Base-by-base conservation (phyloP, 2,888 invertebrate genomes). In the Melangyna quadrimaculata region DNA sequence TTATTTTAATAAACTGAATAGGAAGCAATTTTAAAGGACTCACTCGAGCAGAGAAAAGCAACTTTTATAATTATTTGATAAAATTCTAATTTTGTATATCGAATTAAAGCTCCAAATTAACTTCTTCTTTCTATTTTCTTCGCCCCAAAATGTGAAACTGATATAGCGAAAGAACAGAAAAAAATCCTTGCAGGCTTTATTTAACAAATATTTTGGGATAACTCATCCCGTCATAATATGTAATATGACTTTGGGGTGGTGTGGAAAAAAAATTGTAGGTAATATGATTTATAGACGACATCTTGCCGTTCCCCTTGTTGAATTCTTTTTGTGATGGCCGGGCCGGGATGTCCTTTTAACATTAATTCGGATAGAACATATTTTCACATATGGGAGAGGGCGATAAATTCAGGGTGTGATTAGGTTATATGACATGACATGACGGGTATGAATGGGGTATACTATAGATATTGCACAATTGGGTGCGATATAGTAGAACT, bases 231-330 rank as follows among this genome's bases (percentile, higher is more conserved):
- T 53, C 72, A 27, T n/a, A n/a, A n/a, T n/a, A n/a, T n/a, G n/a
- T n/a, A n/a, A 17, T 17, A 43, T 6, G 24, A 61, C 55, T 32
- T 17, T 24, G 77, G 80, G 77, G 55, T 77, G 71, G 14, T 59
- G 65, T 67, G 40, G 14, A 12, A 22, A 7, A 73, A 86, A 81
- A 77, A 86, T 32, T 27, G 27, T 61, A 45, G 73, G 86, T 69
- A 77, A 81, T 86, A 86, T 86, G 86, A 86, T 86, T 86, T 86
- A 86, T 86, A 73, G 86, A 77, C 73, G 86, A 81, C 81, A 81
- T 81, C 86, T 78, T 81, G 86, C 70, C 81, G 43, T 86, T 80
- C 29, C 59, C 77, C 86, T 40, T 81, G 77, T 81, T 80, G 77
- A 73, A 80, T 80, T 80, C 69, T 63, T 86, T 81, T 63, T 63